Percentiles rank a stretch among this genome's conserved stretches.
These are phyloP conservation scores for Toxotes lorentzi DNA, from an alignment of 2,797 vertebrate genomes.

Conservation along the genomic window DNA sequence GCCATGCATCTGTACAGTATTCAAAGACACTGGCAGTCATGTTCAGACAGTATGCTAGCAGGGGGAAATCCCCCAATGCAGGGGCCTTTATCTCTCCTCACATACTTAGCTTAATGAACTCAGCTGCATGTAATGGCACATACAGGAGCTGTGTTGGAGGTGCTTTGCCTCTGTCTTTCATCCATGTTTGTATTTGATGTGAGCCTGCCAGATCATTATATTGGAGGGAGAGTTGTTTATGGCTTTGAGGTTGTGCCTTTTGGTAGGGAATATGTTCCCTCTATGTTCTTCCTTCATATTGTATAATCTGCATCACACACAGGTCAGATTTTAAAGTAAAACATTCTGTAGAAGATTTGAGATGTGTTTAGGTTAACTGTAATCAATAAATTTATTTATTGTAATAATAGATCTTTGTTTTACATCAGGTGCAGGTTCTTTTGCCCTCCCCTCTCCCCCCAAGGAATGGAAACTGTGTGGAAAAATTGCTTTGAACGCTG, in stretches of 20 bases:
- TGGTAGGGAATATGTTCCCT: conserved; percentile 23
- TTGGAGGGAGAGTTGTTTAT: conserved; percentile 73
- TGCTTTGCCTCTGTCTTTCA: conserved; percentile 71
- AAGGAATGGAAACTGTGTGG: background rate
- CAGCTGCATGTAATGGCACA: conserved; percentile 80
- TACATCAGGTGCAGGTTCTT: conserved; percentile 2
- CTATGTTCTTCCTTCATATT: conserved; percentile 30
- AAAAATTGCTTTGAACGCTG: conserved; percentile 28
- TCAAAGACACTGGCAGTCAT: conserved; percentile 83
- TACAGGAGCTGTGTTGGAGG: conserved; percentile 76
- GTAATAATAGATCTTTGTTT: conserved; percentile 28
- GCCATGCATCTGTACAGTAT: conserved; percentile 80
- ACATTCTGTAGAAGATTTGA: background rate
- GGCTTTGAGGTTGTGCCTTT: conserved; percentile 58
- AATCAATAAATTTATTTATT: conserved; percentile 18
- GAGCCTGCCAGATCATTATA: conserved; percentile 66
- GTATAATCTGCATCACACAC: conserved; percentile 12
- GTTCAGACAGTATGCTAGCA: conserved; percentile 82
- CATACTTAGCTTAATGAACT: conserved; percentile 79
- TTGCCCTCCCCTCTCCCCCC: background rate
- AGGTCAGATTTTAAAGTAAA: conserved; percentile 14
- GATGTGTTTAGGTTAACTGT: conserved; percentile 8
- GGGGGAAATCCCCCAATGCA: conserved; percentile 82
- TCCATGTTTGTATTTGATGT: conserved; percentile 79
- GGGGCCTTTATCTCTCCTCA: conserved; percentile 76